These are phyloP conservation scores for Zhuqinia jingwanae DNA, from an alignment of 2,888 invertebrate genomes.

Conservation along the genomic window DNA sequence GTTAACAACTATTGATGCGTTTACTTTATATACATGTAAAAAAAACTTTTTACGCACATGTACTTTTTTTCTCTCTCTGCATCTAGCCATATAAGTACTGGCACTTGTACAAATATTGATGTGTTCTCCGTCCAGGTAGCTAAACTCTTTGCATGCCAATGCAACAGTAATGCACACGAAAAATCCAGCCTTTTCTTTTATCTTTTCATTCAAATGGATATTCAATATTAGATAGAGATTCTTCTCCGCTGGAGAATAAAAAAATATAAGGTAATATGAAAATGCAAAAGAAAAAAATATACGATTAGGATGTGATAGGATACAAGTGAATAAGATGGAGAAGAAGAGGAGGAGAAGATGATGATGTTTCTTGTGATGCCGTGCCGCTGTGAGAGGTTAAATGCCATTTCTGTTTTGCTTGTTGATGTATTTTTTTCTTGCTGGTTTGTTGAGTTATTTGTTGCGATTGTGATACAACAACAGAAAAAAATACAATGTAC, in stretches of 20 bases:
- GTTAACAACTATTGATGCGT: constrained; percentile 42
- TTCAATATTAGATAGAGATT: neutral
- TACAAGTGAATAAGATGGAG: too few species aligned
- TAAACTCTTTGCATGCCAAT: constrained; percentile 55
- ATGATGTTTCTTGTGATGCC: neutral
- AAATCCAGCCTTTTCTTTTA: neutral
- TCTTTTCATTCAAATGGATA: constrained; percentile 1
- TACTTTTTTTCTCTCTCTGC: constrained; percentile 5
- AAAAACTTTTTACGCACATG: constrained; percentile 44
- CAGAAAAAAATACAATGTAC: constrained; percentile 17
- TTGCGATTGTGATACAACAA: neutral
- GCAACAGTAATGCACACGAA: constrained; percentile 60
- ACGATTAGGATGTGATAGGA: neutral
- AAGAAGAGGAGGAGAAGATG: too few species aligned
- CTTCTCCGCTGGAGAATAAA: neutral
- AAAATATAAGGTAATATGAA: neutral
- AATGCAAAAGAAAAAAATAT: neutral
- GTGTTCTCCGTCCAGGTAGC: constrained; percentile 61
- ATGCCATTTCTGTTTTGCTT: constrained; percentile 40
- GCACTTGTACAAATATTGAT: constrained; percentile 55
- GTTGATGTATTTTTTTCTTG: constrained; percentile 7
- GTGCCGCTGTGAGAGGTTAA: constrained; percentile 49
- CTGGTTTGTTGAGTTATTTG: constrained; percentile 27
- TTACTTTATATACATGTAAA: constrained; percentile 15
- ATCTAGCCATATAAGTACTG: constrained; percentile 49